Base-by-base conservation (phyloP, 2,797 vertebrate genomes). In the Hoplostethus mediterraneus region DNA sequence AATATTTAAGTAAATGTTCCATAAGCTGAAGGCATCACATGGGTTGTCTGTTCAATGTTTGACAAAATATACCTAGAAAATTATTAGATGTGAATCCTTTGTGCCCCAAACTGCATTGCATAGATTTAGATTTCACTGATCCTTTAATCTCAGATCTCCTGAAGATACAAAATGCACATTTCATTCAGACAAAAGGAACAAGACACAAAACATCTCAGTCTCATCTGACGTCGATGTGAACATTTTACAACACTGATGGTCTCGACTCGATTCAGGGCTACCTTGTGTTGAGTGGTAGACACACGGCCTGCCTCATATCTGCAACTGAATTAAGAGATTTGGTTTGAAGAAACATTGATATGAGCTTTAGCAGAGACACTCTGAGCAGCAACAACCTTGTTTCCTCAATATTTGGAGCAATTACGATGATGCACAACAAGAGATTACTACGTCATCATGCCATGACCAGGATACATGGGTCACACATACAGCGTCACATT, bases 381-480 rank as follows among this genome's bases (percentile, higher is more conserved):
- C 40, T 13, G 10, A 55, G 31, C 60, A n/a, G 53, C 57, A 75
- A 64, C 21, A 54, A 49, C 40, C 40, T 25, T 60, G n/a, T 49
- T 45, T 12, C 14, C 2, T 4, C 73, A 71, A 85, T 70, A 76
- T 78, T 77, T 42, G 13, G 38, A 71, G 48, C 40, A 13, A 70
- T 67, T 60, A 80, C 84, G 67, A 61, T 59, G 64, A 71, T 42
- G 71, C 56, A 59, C n/a, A 52, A 52, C 48, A 65, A 53, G 80
- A 85, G 82, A 86, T 84, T 79, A 82, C 17, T 62, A 40, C 53
- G 63, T 47, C 42, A 12, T 74, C 59, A 56, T 47, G 62, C 17
- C 21, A 68, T 47, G 30, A 61, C 67, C 73, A 40, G 52, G 36
- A 21, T 76, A 65, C 25, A 6, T 8, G 21, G 44, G 31, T 56